Evolutionary conservation across 2,113 vertebrate genomes (phyloP).

Genomic region (Cisticola juncidis): DNA sequence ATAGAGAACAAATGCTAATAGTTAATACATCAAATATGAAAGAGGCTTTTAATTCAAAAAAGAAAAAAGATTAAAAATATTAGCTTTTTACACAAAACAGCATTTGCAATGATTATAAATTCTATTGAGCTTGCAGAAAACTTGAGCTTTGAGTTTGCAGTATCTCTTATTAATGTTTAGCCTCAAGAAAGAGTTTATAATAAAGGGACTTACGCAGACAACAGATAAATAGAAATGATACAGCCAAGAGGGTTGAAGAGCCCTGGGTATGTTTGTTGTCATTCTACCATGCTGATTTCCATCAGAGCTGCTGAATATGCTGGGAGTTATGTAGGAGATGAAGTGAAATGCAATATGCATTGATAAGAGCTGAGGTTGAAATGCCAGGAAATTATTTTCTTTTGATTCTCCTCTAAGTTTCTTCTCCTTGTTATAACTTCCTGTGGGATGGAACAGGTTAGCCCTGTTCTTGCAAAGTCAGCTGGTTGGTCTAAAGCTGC

Average conservation of each 20-base stretch:
- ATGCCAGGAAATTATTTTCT: conserved; percentile 47
- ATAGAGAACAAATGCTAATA: conserved; percentile 50
- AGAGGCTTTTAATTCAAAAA: conserved; percentile 33
- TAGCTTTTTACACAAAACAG: conserved; percentile 41
- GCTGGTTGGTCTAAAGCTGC: neutral
- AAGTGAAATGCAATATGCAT: conserved; percentile 41
- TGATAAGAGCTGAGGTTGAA: conserved; percentile 22
- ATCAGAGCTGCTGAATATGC: conserved; percentile 50
- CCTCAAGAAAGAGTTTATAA: conserved; percentile 58
- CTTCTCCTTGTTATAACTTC: conserved; percentile 15
- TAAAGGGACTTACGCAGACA: conserved; percentile 28
- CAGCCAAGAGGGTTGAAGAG: conserved; percentile 52
- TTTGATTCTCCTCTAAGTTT: conserved; percentile 38
- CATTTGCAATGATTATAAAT: conserved; percentile 42
- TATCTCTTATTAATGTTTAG: conserved; percentile 59
- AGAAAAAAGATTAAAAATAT: conserved; percentile 24
- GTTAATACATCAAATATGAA: conserved; percentile 43
- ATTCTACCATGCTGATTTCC: conserved; percentile 30
- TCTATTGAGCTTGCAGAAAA: conserved; percentile 50
- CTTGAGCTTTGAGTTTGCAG: conserved; percentile 51
- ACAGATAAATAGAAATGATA: conserved; percentile 62
- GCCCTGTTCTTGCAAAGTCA: conserved; percentile 11
- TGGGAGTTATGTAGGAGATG: neutral
- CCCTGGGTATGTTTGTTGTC: conserved; percentile 37
- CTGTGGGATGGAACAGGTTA: conserved; percentile 32